phyloP scores from a whole-genome alignment of 2,888 invertebrate species.

The Metellina segmentata region DNA sequence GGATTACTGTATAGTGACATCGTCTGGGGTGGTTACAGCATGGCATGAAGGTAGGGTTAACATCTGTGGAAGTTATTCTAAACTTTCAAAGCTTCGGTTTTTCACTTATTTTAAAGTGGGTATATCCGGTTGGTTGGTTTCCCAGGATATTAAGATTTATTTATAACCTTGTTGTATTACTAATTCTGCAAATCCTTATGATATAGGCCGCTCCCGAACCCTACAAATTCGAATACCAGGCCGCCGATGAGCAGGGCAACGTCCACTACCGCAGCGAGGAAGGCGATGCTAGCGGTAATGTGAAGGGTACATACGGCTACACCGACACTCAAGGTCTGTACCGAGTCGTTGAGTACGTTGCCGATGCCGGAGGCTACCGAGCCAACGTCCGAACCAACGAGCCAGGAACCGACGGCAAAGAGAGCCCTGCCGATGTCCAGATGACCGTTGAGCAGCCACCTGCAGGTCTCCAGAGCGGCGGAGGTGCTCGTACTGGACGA shows the following conservation, averaged over 20 bases:
- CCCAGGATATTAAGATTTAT: not conserved
- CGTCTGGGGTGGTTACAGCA: too few relatives aligned
- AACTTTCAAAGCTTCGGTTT: not conserved
- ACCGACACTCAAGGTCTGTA: conserved; percentile 63
- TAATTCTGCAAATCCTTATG: not conserved
- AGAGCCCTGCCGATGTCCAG: conserved; percentile 66
- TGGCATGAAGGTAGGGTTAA: not conserved
- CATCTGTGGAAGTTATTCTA: not conserved
- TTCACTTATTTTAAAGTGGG: not conserved
- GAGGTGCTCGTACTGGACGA: not conserved
- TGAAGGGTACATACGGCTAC: conserved; percentile 69
- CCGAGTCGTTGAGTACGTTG: conserved; percentile 68
- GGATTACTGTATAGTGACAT: too few relatives aligned
- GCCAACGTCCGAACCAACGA: conserved; percentile 72
- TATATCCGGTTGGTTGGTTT: not conserved
- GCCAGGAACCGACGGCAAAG: conserved; percentile 56
- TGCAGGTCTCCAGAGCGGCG: conserved; percentile 55
- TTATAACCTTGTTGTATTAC: not conserved
- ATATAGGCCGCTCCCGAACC: conserved; percentile 61
- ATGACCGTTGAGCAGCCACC: conserved; percentile 66
- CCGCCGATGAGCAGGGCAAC: conserved; percentile 65
- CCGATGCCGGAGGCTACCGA: conserved; percentile 64
- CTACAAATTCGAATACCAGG: conserved; percentile 70
- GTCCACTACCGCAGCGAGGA: conserved; percentile 65
- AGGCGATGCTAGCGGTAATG: conserved; percentile 57